These are phyloP conservation scores for Acrobasis repandana DNA, from an alignment of 2,888 invertebrate species.

Conservation along the genomic window DNA sequence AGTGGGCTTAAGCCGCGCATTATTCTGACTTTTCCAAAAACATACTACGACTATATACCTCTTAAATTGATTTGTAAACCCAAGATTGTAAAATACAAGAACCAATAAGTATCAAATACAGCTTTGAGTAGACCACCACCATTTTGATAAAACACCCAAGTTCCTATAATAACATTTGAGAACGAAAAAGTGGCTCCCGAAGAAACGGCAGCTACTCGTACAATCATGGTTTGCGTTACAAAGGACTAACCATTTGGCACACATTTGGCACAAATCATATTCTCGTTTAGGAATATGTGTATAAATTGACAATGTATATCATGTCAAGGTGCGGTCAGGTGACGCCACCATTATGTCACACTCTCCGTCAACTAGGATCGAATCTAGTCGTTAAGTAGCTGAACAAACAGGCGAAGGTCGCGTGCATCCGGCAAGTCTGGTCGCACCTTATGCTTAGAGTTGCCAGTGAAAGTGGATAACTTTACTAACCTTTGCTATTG, in stretches of 20 bases:
- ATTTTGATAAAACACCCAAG: too few relatives aligned
- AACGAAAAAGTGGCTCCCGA: too few relatives aligned
- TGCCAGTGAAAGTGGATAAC: constrained; percentile 52
- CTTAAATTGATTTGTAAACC: too few relatives aligned
- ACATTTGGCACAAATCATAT: not conserved
- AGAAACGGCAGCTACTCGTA: too few relatives aligned
- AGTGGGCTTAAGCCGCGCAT: too few relatives aligned
- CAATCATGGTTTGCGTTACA: too few relatives aligned
- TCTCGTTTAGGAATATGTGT: constrained; percentile 7
- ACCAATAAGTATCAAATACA: too few relatives aligned
- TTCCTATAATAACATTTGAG: too few relatives aligned
- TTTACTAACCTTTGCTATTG: constrained; percentile 44
- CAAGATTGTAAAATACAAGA: too few relatives aligned
- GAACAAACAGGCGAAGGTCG: constrained; percentile 68
- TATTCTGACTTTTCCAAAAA: too few relatives aligned
- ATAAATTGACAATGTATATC: constrained; percentile 39
- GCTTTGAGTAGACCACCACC: too few relatives aligned
- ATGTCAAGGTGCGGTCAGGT: constrained; percentile 71
- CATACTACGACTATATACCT: too few relatives aligned
- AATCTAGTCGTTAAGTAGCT: constrained; percentile 67
- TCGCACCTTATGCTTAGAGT: constrained; percentile 25
- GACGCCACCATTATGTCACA: constrained; percentile 77
- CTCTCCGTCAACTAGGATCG: constrained; percentile 54
- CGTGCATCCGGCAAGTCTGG: constrained; percentile 57
- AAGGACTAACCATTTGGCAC: not conserved